Evolutionary conservation across 2,797 vertebrate species (phyloP).

Genomic region (Pseudochaenichthys georgianus): DNA sequence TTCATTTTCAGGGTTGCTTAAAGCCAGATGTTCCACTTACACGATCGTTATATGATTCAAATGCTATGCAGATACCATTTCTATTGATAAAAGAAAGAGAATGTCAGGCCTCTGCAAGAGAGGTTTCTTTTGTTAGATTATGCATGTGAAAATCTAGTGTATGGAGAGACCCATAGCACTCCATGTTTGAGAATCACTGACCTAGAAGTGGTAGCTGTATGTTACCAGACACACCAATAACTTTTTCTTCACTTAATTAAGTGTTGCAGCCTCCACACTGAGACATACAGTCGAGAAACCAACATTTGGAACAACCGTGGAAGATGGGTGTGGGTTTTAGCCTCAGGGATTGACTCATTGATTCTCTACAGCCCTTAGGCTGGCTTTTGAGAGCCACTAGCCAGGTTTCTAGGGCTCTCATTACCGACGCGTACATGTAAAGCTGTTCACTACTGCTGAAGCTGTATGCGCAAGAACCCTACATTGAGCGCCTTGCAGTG

Average conservation of each 20-base stretch:
- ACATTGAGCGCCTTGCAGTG: conserved; percentile 71
- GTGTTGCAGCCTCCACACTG: conserved; percentile 29
- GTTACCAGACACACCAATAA: conserved; percentile 21
- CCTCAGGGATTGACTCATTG: conserved; percentile 71
- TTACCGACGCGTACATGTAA: conserved; percentile 77
- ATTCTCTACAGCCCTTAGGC: conserved; percentile 72
- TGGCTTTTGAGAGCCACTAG: conserved; percentile 69
- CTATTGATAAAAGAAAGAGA: not conserved
- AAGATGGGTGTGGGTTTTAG: conserved; percentile 56
- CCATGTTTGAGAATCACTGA: conserved; percentile 5
- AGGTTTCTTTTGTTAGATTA: not conserved
- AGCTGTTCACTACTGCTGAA: conserved; percentile 69
- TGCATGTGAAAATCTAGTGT: not conserved
- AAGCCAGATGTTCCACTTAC: conserved; percentile 5
- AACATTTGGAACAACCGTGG: conserved; percentile 48
- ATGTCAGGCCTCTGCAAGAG: not conserved
- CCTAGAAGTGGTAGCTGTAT: conserved; percentile 8
- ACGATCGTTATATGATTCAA: not conserved
- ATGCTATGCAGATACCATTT: not conserved
- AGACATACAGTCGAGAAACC: conserved; percentile 42
- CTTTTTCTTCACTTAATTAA: conserved; percentile 52
- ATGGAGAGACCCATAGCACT: not conserved
- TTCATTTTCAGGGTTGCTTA: conserved; percentile 22
- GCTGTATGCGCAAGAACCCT: conserved; percentile 69
- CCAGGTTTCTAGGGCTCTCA: conserved; percentile 79